Base-by-base conservation (phyloP, 23 tunicate species). In the Ascidia mentula region DNA sequence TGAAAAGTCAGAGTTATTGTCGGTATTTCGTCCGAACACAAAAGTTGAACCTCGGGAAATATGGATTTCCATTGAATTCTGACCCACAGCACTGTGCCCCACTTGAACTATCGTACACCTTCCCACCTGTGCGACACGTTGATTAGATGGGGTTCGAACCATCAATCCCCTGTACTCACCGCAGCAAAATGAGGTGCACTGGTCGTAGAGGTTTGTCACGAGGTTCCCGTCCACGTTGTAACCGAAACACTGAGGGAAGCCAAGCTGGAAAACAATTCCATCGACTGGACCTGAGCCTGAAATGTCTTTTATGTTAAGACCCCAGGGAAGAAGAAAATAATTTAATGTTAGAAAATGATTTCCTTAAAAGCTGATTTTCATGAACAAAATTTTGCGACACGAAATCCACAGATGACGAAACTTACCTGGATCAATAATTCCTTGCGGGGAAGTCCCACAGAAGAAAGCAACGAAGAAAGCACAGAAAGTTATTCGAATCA, bases 51-150 rank as follows among this genome's bases (percentile, higher is more conserved):
- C 84, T 74, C 61, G 87, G 85, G 22, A 77, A 38, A 77, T 83
- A 89, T n/a, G 88, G 84, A 8, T 40, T 32, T 0, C 97, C 97
- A 40, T 71, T 75, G 37, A 30, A 72, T 18, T 39, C 78, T 24
- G 90, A 86, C 2, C 97, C 97, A 42, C 97, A 91, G 77, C 97
- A 91, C 22, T 82, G 76, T 15, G 35, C 32, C 0, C 90, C 82
- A 12, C 84, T 77, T 17, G 85, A 42, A 70, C 86, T 91, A 32
- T 46, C 38, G 32, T 72, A 37, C 8, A 86, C 85, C 31, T 73
- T 38, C 2, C 97, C 97, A 6, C 97, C 97, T 91, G 32, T 18
- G 8, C 28, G 32, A 73, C 40, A 73, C 28, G 32, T 7, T 22
- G 40, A 9, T 3, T 20, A 9, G 65, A 3, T 9, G 65, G 13